Percentiles rank a stretch among this genome's conserved stretches.
These are phyloP conservation scores for Parnassius mnemosyne DNA, from an alignment of 2,888 invertebrate genomes.

Conservation along the genomic window DNA sequence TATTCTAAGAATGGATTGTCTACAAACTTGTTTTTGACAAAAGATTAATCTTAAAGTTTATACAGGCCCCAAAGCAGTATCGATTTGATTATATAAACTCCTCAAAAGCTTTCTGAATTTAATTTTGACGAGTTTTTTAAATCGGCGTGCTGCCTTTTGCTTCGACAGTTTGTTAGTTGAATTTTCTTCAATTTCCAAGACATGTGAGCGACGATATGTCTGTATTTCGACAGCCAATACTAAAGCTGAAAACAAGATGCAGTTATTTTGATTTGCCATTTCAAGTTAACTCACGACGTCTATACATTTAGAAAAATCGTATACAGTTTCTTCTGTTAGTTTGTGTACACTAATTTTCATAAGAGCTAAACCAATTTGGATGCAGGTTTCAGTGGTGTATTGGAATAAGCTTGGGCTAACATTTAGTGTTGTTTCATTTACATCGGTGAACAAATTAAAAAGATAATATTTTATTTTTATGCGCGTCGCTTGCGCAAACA, in stretches of 20 bases:
- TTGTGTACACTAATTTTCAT: no score
- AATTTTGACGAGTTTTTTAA: conserved; percentile 34
- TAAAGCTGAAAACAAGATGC: conserved; percentile 15
- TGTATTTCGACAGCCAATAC: conserved; percentile 55
- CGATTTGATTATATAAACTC: conserved; percentile 42
- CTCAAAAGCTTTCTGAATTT: conserved; percentile 36
- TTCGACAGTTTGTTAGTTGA: conserved; percentile 31
- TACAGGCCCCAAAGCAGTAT: conserved; percentile 55
- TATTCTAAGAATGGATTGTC: no score
- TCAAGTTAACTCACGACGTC: no score
- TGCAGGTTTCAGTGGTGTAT: background rate
- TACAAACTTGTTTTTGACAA: no score
- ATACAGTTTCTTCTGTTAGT: no score
- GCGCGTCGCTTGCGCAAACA: no score
- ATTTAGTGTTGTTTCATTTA: background rate
- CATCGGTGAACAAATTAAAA: no score
- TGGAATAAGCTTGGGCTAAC: background rate
- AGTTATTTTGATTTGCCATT: background rate
- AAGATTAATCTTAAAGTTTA: background rate
- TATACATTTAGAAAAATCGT: background rate
- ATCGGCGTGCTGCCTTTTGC: conserved; percentile 33
- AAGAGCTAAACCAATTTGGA: background rate
- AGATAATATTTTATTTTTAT: no score
- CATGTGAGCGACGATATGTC: conserved; percentile 46
- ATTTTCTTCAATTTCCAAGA: background rate